Evolutionary conservation across 2,888 invertebrate genomes (phyloP).

Genomic region (Macrosiphum euphorbiae): DNA sequence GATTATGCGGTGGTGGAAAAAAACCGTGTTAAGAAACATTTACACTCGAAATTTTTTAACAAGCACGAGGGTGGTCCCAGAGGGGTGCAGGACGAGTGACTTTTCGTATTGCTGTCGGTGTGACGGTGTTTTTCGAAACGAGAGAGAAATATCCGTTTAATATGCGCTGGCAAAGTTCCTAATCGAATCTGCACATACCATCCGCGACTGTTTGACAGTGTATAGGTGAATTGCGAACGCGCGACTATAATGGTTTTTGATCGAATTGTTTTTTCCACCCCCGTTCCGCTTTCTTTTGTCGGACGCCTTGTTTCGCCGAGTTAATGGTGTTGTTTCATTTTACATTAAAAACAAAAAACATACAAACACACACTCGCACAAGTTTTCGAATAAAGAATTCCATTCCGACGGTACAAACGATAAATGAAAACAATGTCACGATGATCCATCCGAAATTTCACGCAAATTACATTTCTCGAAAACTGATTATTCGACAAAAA

Average conservation of each 20-base stretch:
- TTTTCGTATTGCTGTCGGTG: constrained; percentile 18
- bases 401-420: neutral
- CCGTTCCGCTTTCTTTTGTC: neutral
- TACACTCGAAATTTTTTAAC: constrained; percentile 19
- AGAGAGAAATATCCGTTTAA: constrained; percentile 57
- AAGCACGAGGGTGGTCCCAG: constrained; percentile 22
- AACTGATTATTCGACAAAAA: neutral
- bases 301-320: constrained; percentile 20
- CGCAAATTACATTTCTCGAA: constrained; percentile 20
- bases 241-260: constrained; percentile 55
- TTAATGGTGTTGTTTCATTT: constrained; percentile 47
- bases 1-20: constrained; percentile 14
- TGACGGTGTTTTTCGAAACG: constrained; percentile 46
- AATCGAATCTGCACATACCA: constrained; percentile 56
- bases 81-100: constrained; percentile 14
- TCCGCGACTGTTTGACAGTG: constrained; percentile 52
- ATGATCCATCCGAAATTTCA: constrained; percentile 11
- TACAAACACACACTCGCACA: neutral
- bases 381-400: constrained; percentile 9
- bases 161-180: constrained; percentile 62
- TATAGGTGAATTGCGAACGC: constrained; percentile 42
- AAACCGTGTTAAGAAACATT: constrained; percentile 32
- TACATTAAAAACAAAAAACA: neutral
- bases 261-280: constrained; percentile 45
- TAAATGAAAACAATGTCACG: constrained; percentile 14